These are phyloP conservation scores for Anastatus disparis DNA, from an alignment of 1,140 invertebrate genomes.

Conservation along the genomic window DNA sequence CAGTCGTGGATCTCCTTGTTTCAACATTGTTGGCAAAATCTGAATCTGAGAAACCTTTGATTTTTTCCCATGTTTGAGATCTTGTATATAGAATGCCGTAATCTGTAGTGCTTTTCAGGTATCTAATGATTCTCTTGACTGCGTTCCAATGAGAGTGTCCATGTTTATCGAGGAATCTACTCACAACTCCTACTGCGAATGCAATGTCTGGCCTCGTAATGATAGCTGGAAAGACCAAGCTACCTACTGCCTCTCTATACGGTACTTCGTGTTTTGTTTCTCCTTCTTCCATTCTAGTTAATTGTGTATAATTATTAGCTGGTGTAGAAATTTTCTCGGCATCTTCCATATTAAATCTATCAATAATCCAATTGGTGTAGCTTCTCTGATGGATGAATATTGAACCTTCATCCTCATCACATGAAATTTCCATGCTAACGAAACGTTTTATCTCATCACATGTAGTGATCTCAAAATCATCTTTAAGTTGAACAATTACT, in stretches of 20 bases:
- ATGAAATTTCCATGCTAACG: background rate
- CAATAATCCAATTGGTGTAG: background rate
- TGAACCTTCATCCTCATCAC: background rate
- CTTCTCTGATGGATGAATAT: background rate
- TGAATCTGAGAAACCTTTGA: slow-evolving; percentile 30
- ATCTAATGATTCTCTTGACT: slow-evolving; percentile 41
- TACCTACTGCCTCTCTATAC: background rate
- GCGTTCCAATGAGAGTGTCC: slow-evolving; percentile 36
- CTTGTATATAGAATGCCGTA: slow-evolving; percentile 11
- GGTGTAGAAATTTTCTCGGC: background rate
- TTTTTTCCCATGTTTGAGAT: background rate
- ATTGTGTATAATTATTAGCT: background rate
- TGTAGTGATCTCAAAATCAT: background rate
- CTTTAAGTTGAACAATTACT: background rate
- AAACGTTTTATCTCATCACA: background rate
- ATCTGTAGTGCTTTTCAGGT: slow-evolving; percentile 12
- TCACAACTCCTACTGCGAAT: background rate
- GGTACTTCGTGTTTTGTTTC: background rate
- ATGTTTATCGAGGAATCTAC: background rate
- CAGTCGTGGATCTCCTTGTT: slow-evolving; percentile 17
- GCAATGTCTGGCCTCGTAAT: background rate
- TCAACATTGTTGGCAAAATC: slow-evolving; percentile 26
- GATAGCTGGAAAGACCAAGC: background rate
- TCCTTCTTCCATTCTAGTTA: background rate
- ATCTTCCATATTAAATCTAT: background rate